Evolutionary conservation across 2,888 invertebrate genomes (phyloP).

Genomic region (Microctonus brassicae): DNA sequence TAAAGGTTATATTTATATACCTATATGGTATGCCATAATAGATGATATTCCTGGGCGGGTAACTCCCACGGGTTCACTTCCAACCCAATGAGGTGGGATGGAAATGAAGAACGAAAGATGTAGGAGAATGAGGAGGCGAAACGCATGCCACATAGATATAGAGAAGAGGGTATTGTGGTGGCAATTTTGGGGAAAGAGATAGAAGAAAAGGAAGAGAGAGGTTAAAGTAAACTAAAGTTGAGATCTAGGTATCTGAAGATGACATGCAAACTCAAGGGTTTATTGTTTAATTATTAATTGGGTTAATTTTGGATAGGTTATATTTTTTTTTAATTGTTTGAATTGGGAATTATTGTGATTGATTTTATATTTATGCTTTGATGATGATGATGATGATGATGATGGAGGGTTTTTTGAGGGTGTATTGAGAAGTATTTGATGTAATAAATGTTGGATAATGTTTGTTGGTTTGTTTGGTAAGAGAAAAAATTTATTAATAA

Average conservation of each 20-base stretch:
- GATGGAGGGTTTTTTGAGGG: no score
- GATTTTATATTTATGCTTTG: no score
- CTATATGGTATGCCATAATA: background rate
- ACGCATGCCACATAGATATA: conserved; percentile 6
- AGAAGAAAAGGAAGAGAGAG: no score
- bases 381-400: no score
- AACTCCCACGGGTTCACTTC: conserved; percentile 8
- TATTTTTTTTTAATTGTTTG: background rate
- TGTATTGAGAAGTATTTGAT: no score
- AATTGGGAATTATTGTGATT: no score
- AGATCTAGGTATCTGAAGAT: background rate
- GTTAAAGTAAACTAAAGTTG: background rate
- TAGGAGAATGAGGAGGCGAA: conserved; percentile 8
- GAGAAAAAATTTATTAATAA: no score
- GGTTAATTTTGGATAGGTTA: background rate
- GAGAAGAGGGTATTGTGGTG: background rate
- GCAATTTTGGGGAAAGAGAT: background rate
- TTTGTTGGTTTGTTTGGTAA: no score
- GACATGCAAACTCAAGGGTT: background rate
- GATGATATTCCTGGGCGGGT: conserved; percentile 3
- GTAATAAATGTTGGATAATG: no score
- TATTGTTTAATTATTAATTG: background rate
- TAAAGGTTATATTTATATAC: background rate
- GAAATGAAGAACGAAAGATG: conserved; percentile 12
- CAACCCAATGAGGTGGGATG: conserved; percentile 5